Evolutionary conservation across 2,888 invertebrate genomes (phyloP), one percentile per base, ranked within the genome.

Genomic region (Epistrophe grossulariae): DNA sequence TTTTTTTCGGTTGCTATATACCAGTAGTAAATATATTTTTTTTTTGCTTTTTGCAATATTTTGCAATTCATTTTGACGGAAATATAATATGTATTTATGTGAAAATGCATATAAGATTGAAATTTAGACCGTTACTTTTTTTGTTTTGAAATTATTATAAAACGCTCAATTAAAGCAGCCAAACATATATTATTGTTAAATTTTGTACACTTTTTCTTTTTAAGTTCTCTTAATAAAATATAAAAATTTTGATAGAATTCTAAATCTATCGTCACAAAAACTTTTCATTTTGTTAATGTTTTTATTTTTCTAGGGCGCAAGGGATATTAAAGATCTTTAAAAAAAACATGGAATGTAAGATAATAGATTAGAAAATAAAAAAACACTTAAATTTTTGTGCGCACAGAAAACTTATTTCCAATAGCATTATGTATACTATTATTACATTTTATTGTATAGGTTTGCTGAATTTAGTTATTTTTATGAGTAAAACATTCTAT

Each of bases 221-320:
- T 68, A 45, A 15, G n/a, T 45, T 68, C 31, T 38, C 40, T 15
- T 19, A 55, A 60, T 60, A 60, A 57, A 72, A 59, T 38, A 38
- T 15, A 31, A 24, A 24, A 48, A 5, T 45, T 55, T 38, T 15
- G 45, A 43, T 48, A 17, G 35, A 40, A 13, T 35, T 40, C 1
- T n/a, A 35, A 52, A 24, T 57, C 40, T 48, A 24, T 59, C 31
- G 48, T 6, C 17, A 15, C n/a, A 66, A 19, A 3, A 24, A 66
- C 40, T 45, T 55, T 82, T 81, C 19, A 17, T 48, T n/a, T 82
- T 79, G 3, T 48, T 17, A n/a, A 45, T 45, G 3, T 38, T 70
- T 45, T 57, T 55, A 11, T 11, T 40, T 31, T 19, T 1, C 28
- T n/a, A 19, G 87, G 87, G 87, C 87, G 87, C 87, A 87, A 83